A percentile compares a stretch with the other conserved stretches of the same genome.
phyloP scores from a whole-genome alignment of 2,113 vertebrate genomes.

The Tachuris rubrigastra region DNA sequence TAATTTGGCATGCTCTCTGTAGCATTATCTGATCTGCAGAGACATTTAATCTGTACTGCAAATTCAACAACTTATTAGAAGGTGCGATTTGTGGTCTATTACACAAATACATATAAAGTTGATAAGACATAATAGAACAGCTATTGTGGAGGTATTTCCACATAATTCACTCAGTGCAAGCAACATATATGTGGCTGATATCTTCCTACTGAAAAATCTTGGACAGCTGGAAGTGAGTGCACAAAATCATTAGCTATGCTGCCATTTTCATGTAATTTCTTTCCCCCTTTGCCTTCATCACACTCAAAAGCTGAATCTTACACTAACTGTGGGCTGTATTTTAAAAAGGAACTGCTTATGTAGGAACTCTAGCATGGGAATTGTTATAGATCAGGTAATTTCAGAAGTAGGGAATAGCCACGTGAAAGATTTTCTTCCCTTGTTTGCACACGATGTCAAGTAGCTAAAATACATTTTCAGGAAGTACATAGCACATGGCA shows the following conservation, averaged over 20 bases:
- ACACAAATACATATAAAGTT: neutral
- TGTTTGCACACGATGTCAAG: neutral
- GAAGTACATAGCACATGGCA: neutral
- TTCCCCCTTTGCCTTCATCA: neutral
- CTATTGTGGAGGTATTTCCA: neutral
- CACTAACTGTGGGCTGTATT: neutral
- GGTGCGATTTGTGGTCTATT: neutral
- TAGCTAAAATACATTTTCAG: neutral
- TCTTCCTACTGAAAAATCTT: neutral
- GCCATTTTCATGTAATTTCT: neutral
- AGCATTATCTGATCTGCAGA: neutral
- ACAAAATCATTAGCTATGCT: neutral
- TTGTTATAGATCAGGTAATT: neutral
- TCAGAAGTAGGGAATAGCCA: neutral
- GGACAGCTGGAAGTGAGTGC: neutral
- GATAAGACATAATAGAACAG: neutral
- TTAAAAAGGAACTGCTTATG: neutral
- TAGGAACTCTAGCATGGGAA: neutral
- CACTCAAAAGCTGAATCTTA: neutral
- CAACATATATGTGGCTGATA: neutral
- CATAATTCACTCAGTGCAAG: neutral
- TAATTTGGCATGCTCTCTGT: neutral
- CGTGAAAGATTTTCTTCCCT: neutral
- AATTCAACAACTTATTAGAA: slow-evolving; percentile 22
- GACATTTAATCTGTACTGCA: neutral